phyloP scores from a whole-genome alignment of 1,140 invertebrate species.

The Lysiphlebus fabarum region DNA sequence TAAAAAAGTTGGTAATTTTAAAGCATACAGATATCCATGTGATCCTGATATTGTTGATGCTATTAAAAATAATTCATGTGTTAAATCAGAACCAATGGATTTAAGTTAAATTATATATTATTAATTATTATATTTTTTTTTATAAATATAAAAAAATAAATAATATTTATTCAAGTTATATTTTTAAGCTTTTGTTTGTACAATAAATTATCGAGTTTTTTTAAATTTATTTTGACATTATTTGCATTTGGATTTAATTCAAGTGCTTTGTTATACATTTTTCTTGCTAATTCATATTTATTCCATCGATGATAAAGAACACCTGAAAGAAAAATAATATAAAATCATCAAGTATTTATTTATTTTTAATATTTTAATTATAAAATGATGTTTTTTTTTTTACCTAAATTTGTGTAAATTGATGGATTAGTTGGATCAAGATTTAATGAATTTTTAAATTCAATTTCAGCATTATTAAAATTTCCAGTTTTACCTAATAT shows the following conservation, averaged over 20 bases:
- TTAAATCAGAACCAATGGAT: background rate
- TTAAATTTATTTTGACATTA: constrained; percentile 67
- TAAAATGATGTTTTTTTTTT: constrained; percentile 29
- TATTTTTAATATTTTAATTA: background rate
- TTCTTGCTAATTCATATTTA: constrained; percentile 69
- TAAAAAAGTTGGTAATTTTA: constrained; percentile 50
- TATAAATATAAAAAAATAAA: background rate
- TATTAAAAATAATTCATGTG: background rate
- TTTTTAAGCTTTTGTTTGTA: constrained; percentile 7
- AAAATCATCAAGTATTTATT: too few relatives aligned
- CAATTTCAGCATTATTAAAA: constrained; percentile 74
- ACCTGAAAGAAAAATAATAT: constrained; percentile 57
- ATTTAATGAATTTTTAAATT: constrained; percentile 75
- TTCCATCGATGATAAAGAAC: constrained; percentile 93
- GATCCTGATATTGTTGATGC: constrained; percentile 26
- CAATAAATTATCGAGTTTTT: constrained; percentile 42
- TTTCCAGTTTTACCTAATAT: constrained; percentile 77
- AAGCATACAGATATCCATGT: constrained; percentile 47
- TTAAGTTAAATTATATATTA: background rate
- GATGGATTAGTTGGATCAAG: constrained; percentile 66
- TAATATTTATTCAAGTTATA: background rate
- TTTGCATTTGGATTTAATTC: constrained; percentile 66
- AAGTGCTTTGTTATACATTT: constrained; percentile 74
- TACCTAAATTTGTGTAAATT: constrained; percentile 84
- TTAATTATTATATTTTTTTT: background rate